Percentiles rank a stretch among this genome's conserved stretches.
Conservation (phyloP, 2,888 invertebrate genomes). For the Rhagophthalmus giganteus region DNA sequence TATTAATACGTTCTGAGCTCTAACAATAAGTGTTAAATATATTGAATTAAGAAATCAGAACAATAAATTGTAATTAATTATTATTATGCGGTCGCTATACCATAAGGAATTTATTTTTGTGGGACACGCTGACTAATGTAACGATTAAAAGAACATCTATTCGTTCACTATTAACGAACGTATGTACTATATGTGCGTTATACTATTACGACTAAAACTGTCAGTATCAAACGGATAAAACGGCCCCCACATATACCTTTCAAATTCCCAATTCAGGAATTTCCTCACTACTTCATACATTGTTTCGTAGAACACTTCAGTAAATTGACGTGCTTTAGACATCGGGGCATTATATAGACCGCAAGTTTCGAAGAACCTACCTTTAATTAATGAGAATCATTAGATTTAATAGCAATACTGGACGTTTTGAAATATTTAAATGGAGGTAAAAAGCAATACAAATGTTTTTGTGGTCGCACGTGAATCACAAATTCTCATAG, state of each 20-base stretch:
- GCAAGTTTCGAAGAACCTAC: conserved; percentile 23
- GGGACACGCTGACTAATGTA: too few relatives aligned
- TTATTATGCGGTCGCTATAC: too few relatives aligned
- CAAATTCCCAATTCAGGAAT: conserved; percentile 2
- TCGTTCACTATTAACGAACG: too few relatives aligned
- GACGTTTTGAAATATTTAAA: conserved; percentile 30
- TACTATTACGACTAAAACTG: too few relatives aligned
- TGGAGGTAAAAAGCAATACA: conserved; percentile 13
- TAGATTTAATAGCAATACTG: conserved; percentile 31
- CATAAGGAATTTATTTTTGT: too few relatives aligned
- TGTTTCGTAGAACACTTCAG: conserved; percentile 18
- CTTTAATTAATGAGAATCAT: conserved; percentile 33
- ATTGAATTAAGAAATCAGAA: too few relatives aligned
- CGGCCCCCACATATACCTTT: not conserved
- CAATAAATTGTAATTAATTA: too few relatives aligned
- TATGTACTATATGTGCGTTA: too few relatives aligned
- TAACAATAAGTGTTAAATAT: too few relatives aligned
- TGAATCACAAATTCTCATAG: conserved; percentile 8
- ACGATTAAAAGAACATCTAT: too few relatives aligned
- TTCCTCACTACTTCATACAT: conserved; percentile 7
- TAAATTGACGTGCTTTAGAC: conserved; percentile 17
- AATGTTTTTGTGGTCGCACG: conserved; percentile 21
- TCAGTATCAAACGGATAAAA: not conserved
- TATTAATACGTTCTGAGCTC: too few relatives aligned
- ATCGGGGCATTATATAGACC: conserved; percentile 10